These are phyloP conservation scores for Trachymyrmex cornetzi DNA, from an alignment of 1,140 invertebrate genomes.

Conservation along the genomic window DNA sequence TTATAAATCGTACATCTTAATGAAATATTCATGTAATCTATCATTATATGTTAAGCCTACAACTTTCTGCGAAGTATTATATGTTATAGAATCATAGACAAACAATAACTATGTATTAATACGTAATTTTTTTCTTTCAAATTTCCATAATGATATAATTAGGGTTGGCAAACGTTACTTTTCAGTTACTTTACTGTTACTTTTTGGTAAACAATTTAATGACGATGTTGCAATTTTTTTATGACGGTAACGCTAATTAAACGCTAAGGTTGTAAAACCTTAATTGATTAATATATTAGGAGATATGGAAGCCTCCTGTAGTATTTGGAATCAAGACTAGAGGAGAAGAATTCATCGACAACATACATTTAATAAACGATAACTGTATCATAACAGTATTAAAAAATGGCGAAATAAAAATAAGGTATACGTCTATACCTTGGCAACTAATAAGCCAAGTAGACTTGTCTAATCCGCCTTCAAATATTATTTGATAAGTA, in stretches of 20 bases:
- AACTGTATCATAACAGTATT: conserved; percentile 77
- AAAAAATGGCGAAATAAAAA: conserved; percentile 74
- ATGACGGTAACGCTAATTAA: too few relatives aligned
- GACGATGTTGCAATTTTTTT: too few relatives aligned
- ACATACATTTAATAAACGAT: conserved; percentile 75
- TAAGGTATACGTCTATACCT: conserved; percentile 73
- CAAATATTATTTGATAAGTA: conserved; percentile 64
- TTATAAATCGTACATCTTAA: conserved; percentile 16
- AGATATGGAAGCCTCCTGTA: conserved; percentile 71
- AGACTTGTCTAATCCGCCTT: conserved; percentile 39
- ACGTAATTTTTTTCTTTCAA: background rate
- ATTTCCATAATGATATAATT: background rate
- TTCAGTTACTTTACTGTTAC: too few relatives aligned
- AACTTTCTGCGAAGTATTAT: background rate
- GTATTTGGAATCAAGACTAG: conserved; percentile 56
- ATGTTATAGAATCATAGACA: background rate
- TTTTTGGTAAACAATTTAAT: too few relatives aligned
- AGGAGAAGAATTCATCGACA: conserved; percentile 78
- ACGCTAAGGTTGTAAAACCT: too few relatives aligned
- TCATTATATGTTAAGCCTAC: background rate
- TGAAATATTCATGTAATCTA: background rate
- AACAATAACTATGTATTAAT: background rate
- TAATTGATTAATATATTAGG: conserved; percentile 5
- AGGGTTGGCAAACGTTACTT: too few relatives aligned
- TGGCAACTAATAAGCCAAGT: conserved; percentile 69